phyloP scores from a whole-genome alignment of 35 echinoderm and acorn worm species.

The Apostichopus parvimensis region DNA sequence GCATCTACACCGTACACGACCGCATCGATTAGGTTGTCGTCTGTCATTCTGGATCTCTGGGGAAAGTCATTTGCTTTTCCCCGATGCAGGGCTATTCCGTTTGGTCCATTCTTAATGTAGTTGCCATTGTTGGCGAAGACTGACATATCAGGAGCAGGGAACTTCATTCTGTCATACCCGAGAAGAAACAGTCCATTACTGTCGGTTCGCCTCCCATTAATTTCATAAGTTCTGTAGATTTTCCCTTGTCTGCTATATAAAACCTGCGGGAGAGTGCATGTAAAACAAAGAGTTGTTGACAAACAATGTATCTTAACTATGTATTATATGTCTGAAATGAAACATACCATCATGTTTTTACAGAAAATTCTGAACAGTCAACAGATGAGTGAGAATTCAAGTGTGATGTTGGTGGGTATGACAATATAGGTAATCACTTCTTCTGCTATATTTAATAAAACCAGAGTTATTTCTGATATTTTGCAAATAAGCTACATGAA shows the following conservation, averaged over 20 bases:
- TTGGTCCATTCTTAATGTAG: conserved; percentile 51
- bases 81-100: conserved; percentile 61
- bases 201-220: conserved; percentile 68
- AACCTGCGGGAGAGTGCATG: background rate
- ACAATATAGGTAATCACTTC: too few relatives aligned
- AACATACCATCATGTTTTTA: too few relatives aligned
- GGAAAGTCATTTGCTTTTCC: conserved; percentile 25
- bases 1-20: conserved; percentile 40
- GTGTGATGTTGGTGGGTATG: too few relatives aligned
- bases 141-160: conserved; percentile 67
- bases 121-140: conserved; percentile 32
- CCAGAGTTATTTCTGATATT: too few relatives aligned
- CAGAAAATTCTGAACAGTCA: too few relatives aligned
- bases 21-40: conserved; percentile 68
- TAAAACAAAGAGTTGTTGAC: too few relatives aligned
- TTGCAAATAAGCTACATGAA: too few relatives aligned
- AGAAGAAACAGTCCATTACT: conserved; percentile 87
- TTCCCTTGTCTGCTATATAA: conserved; percentile 25
- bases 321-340: too few relatives aligned
- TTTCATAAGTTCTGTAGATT: conserved; percentile 36
- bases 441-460: too few relatives aligned
- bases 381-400: too few relatives aligned
- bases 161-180: conserved; percentile 56
- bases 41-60: background rate
- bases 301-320: too few relatives aligned